Percentiles rank a stretch among this genome's conserved stretches.
Evolutionary conservation across 2,888 invertebrate genomes (phyloP).

Genomic region (Lysandra coridon): DNA sequence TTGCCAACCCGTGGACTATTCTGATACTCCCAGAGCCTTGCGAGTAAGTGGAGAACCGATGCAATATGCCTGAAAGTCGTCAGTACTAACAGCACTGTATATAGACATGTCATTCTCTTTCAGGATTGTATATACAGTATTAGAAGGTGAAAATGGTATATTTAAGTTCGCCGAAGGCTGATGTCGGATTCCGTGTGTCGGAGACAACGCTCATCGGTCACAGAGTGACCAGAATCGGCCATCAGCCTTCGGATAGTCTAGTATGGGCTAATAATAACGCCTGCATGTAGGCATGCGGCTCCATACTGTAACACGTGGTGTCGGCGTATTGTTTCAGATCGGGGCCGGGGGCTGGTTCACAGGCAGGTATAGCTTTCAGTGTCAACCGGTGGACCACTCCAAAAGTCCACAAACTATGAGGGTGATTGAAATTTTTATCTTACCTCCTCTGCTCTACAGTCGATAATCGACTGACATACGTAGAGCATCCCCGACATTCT

Average conservation of each 20-base stretch:
- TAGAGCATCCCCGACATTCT: neutral
- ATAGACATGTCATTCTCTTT: constrained; percentile 61
- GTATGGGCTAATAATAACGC: constrained; percentile 29
- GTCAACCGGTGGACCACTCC: constrained; percentile 98
- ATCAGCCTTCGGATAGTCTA: constrained; percentile 21
- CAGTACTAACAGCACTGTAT: constrained; percentile 71
- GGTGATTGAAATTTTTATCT: constrained; percentile 84
- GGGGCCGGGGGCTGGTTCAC: constrained; percentile 95
- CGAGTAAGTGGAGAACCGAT: constrained; percentile 85
- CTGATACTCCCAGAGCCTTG: constrained; percentile 87
- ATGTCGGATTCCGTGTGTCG: neutral
- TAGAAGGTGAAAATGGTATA: constrained; percentile 43
- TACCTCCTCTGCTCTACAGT: neutral
- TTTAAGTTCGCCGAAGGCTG: constrained; percentile 30
- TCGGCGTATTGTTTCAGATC: constrained; percentile 87
- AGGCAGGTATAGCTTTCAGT: constrained; percentile 96
- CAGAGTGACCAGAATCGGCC: neutral
- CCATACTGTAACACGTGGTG: constrained; percentile 61
- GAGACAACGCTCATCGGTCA: constrained; percentile 21
- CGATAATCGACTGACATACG: no score
- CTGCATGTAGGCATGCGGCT: constrained; percentile 33
- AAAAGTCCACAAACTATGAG: constrained; percentile 93
- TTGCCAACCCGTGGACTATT: constrained; percentile 95
- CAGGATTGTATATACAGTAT: constrained; percentile 55
- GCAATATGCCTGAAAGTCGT: constrained; percentile 45